Percentiles rank a stretch among this genome's conserved stretches.
These are phyloP conservation scores for Todus mexicanus DNA, from an alignment of 2,797 vertebrate genomes.

Conservation along the genomic window DNA sequence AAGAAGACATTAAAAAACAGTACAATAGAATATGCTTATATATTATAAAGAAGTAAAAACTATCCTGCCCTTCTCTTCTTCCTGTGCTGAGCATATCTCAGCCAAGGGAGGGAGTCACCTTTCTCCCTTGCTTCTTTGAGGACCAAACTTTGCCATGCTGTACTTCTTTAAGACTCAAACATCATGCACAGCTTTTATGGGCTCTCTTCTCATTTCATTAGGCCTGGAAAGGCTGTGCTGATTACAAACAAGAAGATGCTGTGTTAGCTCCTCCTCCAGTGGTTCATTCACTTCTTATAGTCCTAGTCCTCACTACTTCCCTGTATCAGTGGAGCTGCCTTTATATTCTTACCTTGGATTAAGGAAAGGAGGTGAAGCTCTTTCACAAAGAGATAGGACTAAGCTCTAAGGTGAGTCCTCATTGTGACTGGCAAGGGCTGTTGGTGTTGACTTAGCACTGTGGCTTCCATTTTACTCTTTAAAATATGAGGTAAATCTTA, in stretches of 20 bases:
- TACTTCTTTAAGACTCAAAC: neutral
- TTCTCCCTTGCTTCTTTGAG: neutral
- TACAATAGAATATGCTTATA: neutral
- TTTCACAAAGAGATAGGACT: fast-evolving
- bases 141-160: neutral
- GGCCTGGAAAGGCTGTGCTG: neutral
- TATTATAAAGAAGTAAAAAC: neutral
- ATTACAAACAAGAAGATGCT: conserved; percentile 14
- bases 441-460: fast-evolving
- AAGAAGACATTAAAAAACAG: neutral
- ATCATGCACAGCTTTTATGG: neutral
- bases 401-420: neutral
- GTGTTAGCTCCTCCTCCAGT: conserved; percentile 15
- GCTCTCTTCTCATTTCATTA: neutral
- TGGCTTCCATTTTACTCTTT: neutral
- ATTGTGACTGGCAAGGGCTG: fast-evolving
- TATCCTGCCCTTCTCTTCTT: neutral
- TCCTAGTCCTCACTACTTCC: fast-evolving
- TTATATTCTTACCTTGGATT: fast-evolving
- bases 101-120: neutral
- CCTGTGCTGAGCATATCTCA: neutral
- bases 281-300: neutral
- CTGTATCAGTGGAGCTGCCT: fast-evolving
- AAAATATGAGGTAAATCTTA: neutral
- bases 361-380: fast-evolving